Evolutionary conservation across 1,140 invertebrate species (phyloP).

Genomic region (Sycophila sp.): DNA sequence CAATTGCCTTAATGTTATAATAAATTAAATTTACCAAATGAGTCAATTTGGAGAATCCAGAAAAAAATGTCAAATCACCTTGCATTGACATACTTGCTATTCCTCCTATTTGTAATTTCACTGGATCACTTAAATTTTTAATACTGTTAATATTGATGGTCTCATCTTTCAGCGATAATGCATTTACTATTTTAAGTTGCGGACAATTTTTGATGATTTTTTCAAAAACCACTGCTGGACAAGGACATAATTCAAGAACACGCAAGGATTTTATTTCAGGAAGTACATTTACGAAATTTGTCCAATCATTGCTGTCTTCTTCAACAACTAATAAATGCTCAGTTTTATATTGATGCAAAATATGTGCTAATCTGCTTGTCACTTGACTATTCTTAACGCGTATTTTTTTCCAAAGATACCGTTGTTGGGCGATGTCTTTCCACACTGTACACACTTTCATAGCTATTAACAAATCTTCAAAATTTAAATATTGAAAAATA

Average conservation of each 20-base stretch:
- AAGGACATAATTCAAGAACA: constrained; percentile 75
- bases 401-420: constrained; percentile 78
- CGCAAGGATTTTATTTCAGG: constrained; percentile 70
- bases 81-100: constrained; percentile 70
- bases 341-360: constrained; percentile 45
- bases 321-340: background rate
- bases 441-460: constrained; percentile 81
- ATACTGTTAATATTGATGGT: constrained; percentile 69
- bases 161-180: constrained; percentile 74
- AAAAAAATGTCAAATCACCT: constrained; percentile 70
- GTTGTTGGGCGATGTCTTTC: constrained; percentile 76
- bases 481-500: constrained; percentile 82
- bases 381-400: constrained; percentile 82
- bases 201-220: constrained; percentile 71
- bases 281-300: constrained; percentile 73
- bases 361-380: constrained; percentile 68
- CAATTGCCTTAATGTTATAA: background rate
- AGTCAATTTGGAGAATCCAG: constrained; percentile 69
- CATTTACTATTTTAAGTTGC: constrained; percentile 72
- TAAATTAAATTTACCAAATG: constrained; percentile 67
- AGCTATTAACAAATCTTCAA: constrained; percentile 77
- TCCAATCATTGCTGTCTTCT: constrained; percentile 65
- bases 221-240: constrained; percentile 76
- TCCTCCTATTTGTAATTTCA: constrained; percentile 75
- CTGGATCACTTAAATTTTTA: constrained; percentile 67